Percentiles rank a stretch among this genome's conserved stretches.
These are phyloP conservation scores for Drosophila sucinea DNA, from an alignment of 1,140 invertebrate genomes.

Conservation along the genomic window DNA sequence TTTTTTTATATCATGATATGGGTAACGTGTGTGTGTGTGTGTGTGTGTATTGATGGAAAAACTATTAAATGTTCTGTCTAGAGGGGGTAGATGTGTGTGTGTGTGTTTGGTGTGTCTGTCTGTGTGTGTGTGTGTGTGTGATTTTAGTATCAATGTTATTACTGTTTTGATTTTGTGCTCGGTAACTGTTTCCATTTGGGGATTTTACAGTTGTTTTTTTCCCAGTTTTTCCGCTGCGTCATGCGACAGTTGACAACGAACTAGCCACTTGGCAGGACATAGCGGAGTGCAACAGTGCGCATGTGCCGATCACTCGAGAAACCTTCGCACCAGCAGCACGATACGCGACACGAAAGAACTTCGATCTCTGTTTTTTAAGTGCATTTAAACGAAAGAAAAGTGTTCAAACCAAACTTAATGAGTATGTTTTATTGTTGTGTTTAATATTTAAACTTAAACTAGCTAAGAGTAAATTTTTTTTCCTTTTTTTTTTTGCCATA, in stretches of 20 bases:
- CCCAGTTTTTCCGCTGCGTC: slow-evolving; percentile 73
- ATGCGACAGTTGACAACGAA: slow-evolving; percentile 79
- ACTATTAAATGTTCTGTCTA: slow-evolving; percentile 62
- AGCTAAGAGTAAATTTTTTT: not conserved
- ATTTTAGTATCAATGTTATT: slow-evolving; percentile 79
- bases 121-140: slow-evolving; percentile 54
- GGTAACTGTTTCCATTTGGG: slow-evolving; percentile 50
- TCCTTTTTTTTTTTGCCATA: not conserved
- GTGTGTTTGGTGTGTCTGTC: slow-evolving; percentile 30
- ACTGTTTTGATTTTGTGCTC: slow-evolving; percentile 78
- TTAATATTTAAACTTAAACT: not conserved
- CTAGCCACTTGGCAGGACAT: slow-evolving; percentile 82
- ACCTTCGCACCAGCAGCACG: not conserved
- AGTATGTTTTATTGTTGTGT: not conserved
- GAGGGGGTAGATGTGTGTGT: slow-evolving; percentile 46
- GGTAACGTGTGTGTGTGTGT: slow-evolving; percentile 27
- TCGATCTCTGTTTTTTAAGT: not conserved
- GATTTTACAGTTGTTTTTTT: slow-evolving; percentile 69
- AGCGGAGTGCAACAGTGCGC: slow-evolving; percentile 51
- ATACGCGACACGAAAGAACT: slow-evolving; percentile 6
- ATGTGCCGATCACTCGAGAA: slow-evolving; percentile 60
- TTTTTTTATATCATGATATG: slow-evolving; percentile 59
- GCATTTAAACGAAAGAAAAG: not conserved
- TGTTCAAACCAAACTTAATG: not conserved
- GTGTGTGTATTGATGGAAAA: slow-evolving; percentile 59